Base-by-base conservation (phyloP, 2,797 vertebrate genomes). In the Myripristis murdjan region DNA sequence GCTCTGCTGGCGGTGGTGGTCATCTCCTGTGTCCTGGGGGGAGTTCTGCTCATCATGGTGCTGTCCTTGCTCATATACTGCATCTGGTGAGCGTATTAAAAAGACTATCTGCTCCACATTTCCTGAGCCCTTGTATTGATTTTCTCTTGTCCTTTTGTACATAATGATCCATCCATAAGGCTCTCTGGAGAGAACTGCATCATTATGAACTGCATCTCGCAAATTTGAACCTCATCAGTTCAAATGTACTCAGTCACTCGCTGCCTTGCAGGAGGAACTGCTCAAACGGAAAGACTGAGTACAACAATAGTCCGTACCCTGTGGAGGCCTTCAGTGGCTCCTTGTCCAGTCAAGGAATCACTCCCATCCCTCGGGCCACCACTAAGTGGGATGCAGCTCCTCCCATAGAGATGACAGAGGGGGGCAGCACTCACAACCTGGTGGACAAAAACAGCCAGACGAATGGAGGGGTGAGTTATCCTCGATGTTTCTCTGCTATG, bases 1-100 rank as follows among this genome's bases (percentile, higher is more conserved):
- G 31, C 91, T 46, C 82, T 95, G 74, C 70, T 96, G 79, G 95
- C 94, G 0, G 86, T 96, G 53, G 94, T 96, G 80, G 85, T 96
- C 65, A 66, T 95, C 61, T 94, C 95, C 53, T 93, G 92, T 35
- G 91, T 95, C 0, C 86, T 96, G 1, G 95, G 95, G 18, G 92
- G 87, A 64, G 1, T 94, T 61, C 74, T 96, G 26, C 92, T 96
- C 57, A 77, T 95, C 74, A 0, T 91, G 0, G 4, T 94, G 39
- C 61, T 95, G 68, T 82, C 72, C 39, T 33, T 93, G 64, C 11
- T 95, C 20, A 37, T 73, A 28, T 93, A 78, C 68, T 77, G 35
- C 57, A 82, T 59, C 87, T 79, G 91, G 93, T 93, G 67, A 90
- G 90, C 28, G 68, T n/a, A 59, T 23, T 14, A 14, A 28, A 41